Base-by-base conservation (phyloP, 37 sponge, comb jelly and placozoan species). In the Petrosia ficiformis region DNA sequence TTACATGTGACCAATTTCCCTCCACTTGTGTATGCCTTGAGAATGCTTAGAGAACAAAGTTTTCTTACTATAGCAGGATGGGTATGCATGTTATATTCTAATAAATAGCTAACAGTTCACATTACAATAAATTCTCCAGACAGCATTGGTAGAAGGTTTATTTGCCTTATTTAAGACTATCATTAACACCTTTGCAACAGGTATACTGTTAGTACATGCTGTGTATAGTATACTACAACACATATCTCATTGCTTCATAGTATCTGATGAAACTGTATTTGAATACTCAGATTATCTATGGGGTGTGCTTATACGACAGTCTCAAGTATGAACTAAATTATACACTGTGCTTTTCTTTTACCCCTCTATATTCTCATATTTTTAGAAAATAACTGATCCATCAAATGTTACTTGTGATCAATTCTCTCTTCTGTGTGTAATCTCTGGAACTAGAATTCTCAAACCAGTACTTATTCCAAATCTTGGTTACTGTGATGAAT, bases 61-160 rank as follows among this genome's bases (percentile, higher is more conserved):
- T 39, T 39, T 41, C 72, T 71, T 26, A 71, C 72, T 42, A 38
- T 71, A 4, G 28, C 72, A 71, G 39, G 72, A 38, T 71, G 72
- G 72, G 68, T 67, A 67, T 67, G 68, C 66, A 31, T 64, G 33
- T 36, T 68, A 19, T 34, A 19, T 29, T 21, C 36, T 68, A 22
- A 34, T 71, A 25, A 42, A 41, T 39, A 39, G 28, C 42, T 28
- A 71, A 26, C 28, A 8, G 44, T 41, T 48, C 8, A 48, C 14
- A 48, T 48, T 19, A 19, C 14, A 8, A 48, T 48, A 19, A 19
- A 48, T 14, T 48, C 14, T 36, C 21, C 43, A 71, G 72, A 41
- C 42, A 2, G 42, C 72, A 41, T 44, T 71, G 22, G 24, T 71
- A 21, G 72, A 71, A 28, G 72, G 72, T 2, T 39, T 42, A 5